Evolutionary conservation across 2,888 invertebrate species (phyloP), one percentile per base, ranked within the genome.

Genomic region (Rapana venosa): DNA sequence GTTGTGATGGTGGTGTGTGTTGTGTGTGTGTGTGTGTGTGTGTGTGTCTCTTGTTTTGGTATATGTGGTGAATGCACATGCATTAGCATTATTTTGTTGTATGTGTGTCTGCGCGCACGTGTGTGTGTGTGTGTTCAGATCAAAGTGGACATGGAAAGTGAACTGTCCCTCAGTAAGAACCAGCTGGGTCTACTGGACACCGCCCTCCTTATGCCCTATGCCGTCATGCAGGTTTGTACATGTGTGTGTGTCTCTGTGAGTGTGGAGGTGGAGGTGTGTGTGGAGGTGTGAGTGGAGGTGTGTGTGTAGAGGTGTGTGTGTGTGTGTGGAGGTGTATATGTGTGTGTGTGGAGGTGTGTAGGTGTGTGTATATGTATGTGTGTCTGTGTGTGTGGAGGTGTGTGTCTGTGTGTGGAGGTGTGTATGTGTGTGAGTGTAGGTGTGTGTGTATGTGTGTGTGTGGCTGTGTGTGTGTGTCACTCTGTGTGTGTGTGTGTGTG

Each of bases 131-230:
- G 77, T 79, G 15, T 35, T 47, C 47, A 83, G 81, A 83, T 83
- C 47, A 97, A 97, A 92, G 94, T 95, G 20, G 96, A 96, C 91
- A 93, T 97, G 87, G 96, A 96, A 89, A 92, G 91, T 26, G 96
- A 96, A 13, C 93, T 96, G 81, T 91, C 93, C 2, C 92, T 96
- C 13, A 93, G 94, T 13, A 96, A 96, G 91, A 93, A 95, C 30
- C 93, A 96, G 88, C 93, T 97, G 56, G 97, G 97, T 87, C 96
- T 95, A 95, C 91, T 96, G 90, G 97, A 97, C 91, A 96, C 96
- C 30, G 96, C 96, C n/a, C 93, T 97, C 32, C 93, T 97, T 56
- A 93, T 96, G 70, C 97, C 97, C 0, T 97, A 97, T 93, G 96
- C 96, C 88, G 86, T 95, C 15, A 94, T 96, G 93, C 96, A 96